A percentile compares a stretch with the other conserved stretches of the same genome.
Conservation (phyloP, 2,888 invertebrate species). For the Caenorhabditis angaria region DNA sequence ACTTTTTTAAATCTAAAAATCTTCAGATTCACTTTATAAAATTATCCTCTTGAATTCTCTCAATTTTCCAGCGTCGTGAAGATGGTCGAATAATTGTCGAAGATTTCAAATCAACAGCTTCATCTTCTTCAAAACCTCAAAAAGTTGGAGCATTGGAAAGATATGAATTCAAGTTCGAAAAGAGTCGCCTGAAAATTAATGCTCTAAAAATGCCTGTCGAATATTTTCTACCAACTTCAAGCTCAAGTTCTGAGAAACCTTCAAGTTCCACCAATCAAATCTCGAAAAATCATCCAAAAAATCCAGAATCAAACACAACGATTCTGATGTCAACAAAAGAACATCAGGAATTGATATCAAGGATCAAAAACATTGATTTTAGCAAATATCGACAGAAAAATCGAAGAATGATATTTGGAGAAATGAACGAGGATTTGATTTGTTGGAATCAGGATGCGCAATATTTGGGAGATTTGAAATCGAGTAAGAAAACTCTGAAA, state of each 20-base stretch:
- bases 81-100: constrained; percentile 35
- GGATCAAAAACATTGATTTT: constrained; percentile 27
- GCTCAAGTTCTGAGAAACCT: neutral
- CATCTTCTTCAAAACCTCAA: constrained; percentile 13
- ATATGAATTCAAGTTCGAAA: constrained; percentile 41
- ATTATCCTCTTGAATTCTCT: too few species aligned
- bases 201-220: constrained; percentile 7
- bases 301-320: too few species aligned
- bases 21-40: too few species aligned
- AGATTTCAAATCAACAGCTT: constrained; percentile 19
- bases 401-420: neutral
- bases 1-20: too few species aligned
- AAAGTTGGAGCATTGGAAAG: constrained; percentile 28
- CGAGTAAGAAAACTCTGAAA: constrained; percentile 14
- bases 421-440: constrained; percentile 11
- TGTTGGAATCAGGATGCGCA: constrained; percentile 31
- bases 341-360: constrained; percentile 18
- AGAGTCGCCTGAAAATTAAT: constrained; percentile 20
- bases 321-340: constrained; percentile 30
- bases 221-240: constrained; percentile 23
- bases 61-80: constrained; percentile 11
- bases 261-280: neutral
- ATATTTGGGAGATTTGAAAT: constrained; percentile 19
- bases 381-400: constrained; percentile 6
- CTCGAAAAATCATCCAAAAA: too few species aligned